phyloP scores from a whole-genome alignment of 2,888 invertebrate genomes.

The Tortricodes alternella region DNA sequence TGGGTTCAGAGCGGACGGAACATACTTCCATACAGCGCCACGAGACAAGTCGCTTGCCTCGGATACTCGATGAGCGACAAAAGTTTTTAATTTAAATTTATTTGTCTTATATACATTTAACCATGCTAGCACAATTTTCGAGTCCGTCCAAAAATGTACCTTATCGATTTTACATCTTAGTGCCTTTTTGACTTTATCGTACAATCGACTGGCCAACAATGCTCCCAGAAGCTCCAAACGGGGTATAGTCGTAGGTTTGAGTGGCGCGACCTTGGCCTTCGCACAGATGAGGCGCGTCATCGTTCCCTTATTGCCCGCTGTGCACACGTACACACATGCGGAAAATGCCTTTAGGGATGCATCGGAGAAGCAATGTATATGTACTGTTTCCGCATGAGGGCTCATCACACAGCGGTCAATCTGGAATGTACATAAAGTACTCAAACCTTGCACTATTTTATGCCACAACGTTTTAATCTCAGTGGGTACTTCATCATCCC shows the following conservation, averaged over 20 bases:
- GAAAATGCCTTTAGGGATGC: too few relatives aligned
- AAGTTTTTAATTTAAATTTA: conserved; percentile 26
- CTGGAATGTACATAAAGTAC: not conserved
- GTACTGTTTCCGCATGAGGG: too few relatives aligned
- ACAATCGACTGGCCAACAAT: conserved; percentile 12
- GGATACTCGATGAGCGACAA: conserved; percentile 31
- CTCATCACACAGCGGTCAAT: not conserved
- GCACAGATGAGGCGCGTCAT: too few relatives aligned
- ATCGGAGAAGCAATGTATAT: too few relatives aligned
- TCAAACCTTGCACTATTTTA: not conserved
- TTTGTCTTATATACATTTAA: conserved; percentile 16
- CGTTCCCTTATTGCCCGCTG: too few relatives aligned
- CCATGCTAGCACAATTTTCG: conserved; percentile 30
- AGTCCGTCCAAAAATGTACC: conserved; percentile 29
- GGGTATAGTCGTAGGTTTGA: too few relatives aligned
- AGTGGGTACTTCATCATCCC: not conserved
- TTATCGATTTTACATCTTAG: not conserved
- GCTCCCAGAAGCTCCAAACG: too few relatives aligned
- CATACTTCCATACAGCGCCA: conserved; percentile 18
- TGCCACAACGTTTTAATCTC: not conserved
- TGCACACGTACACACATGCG: too few relatives aligned
- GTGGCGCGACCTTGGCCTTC: too few relatives aligned
- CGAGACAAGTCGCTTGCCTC: conserved; percentile 31
- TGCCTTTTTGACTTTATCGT: conserved; percentile 8
- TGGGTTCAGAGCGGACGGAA: conserved; percentile 4